phyloP scores from a whole-genome alignment of 1,140 invertebrate species.

The Amyelois transitella region DNA sequence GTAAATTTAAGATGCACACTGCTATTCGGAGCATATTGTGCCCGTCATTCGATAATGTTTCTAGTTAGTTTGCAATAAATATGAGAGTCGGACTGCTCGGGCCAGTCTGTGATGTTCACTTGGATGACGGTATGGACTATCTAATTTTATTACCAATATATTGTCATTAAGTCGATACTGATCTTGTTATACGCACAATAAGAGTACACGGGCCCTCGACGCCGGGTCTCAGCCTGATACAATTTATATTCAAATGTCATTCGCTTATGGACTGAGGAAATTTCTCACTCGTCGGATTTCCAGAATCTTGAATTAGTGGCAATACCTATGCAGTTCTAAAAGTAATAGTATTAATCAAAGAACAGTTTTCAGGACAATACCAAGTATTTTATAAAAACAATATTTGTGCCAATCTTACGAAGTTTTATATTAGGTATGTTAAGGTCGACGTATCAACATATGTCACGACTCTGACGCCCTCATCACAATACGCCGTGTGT shows the following conservation, averaged over 20 bases:
- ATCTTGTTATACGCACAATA: slow-evolving; percentile 73
- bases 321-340: slow-evolving; percentile 24
- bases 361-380: not conserved
- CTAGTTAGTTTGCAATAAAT: slow-evolving; percentile 68
- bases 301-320: slow-evolving; percentile 65
- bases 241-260: slow-evolving; percentile 73
- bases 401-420: too few relatives aligned
- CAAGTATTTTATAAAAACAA: not conserved
- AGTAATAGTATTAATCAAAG: not conserved
- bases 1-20: slow-evolving; percentile 30
- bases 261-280: slow-evolving; percentile 58
- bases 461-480: slow-evolving; percentile 10
- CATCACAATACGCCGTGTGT: slow-evolving; percentile 12
- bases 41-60: slow-evolving; percentile 66
- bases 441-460: slow-evolving; percentile 5
- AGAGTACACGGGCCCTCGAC: slow-evolving; percentile 53
- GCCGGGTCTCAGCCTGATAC: slow-evolving; percentile 43
- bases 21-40: slow-evolving; percentile 49
- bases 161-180: slow-evolving; percentile 74
- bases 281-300: slow-evolving; percentile 69
- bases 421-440: too few relatives aligned
- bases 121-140: slow-evolving; percentile 66
- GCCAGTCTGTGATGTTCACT: slow-evolving; percentile 47
- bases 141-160: slow-evolving; percentile 75
- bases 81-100: slow-evolving; percentile 50